Conservation (phyloP, 2,888 invertebrate genomes). For the Drosophila phalerata region DNA sequence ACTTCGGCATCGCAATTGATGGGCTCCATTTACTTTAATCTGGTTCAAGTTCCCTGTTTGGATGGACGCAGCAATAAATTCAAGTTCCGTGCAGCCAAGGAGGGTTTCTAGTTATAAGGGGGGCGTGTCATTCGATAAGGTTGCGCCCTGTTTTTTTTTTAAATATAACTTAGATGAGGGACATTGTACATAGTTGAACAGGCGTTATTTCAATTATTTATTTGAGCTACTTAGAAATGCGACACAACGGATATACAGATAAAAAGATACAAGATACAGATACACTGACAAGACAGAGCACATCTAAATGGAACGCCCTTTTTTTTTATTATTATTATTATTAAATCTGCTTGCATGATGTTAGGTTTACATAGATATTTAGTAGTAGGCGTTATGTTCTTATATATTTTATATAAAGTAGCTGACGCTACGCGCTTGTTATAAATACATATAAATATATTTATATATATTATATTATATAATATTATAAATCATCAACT, state of each 20-base stretch:
- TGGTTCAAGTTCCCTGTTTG: conserved; percentile 88
- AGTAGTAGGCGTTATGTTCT: conserved; percentile 55
- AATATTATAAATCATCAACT: conserved; percentile 27
- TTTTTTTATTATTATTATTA: conserved; percentile 20
- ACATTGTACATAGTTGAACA: conserved; percentile 45
- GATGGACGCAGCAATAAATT: conserved; percentile 73
- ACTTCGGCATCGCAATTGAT: conserved; percentile 90
- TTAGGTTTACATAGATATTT: conserved; percentile 58
- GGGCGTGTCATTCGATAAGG: conserved; percentile 1
- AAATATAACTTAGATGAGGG: not conserved
- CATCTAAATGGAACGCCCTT: conserved; percentile 34
- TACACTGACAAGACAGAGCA: conserved; percentile 10
- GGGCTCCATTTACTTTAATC: conserved; percentile 94
- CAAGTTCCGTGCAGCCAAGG: conserved; percentile 83
- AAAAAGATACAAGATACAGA: conserved; percentile 6
- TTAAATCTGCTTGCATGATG: conserved; percentile 46
- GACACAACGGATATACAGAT: conserved; percentile 3
- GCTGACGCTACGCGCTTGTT: too few relatives aligned
- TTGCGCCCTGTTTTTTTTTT: not conserved
- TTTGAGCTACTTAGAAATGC: conserved; percentile 41
- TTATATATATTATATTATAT: conserved; percentile 38
- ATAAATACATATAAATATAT: conserved; percentile 49
- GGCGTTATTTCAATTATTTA: conserved; percentile 59
- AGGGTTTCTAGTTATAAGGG: conserved; percentile 75
- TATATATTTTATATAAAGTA: too few relatives aligned